A percentile compares a stretch with the other conserved stretches of the same genome.
Evolutionary conservation across 2,888 invertebrate species (phyloP).

Genomic region (Campoplex nolae): DNA sequence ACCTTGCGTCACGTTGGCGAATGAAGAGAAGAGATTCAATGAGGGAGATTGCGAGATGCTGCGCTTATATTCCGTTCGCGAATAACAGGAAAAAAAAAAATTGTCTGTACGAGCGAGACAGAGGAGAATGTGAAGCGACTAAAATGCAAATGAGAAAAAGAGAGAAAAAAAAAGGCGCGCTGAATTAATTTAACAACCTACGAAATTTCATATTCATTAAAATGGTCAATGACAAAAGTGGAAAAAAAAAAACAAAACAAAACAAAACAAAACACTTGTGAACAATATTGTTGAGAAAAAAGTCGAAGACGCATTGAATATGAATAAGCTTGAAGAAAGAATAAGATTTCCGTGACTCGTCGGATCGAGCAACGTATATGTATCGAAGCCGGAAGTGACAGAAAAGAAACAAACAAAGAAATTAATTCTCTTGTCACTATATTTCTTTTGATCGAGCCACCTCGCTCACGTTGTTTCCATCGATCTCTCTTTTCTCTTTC

Average conservation of each 20-base stretch:
- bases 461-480: slow-evolving; percentile 2
- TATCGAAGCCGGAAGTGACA: slow-evolving; percentile 58
- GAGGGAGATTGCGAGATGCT: slow-evolving; percentile 58
- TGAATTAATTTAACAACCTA: slow-evolving; percentile 24
- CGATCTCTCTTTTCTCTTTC: background rate
- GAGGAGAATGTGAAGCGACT: slow-evolving; percentile 35
- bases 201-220: slow-evolving; percentile 27
- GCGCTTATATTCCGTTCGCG: slow-evolving; percentile 35
- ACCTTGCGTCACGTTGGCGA: slow-evolving; percentile 69
- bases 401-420: slow-evolving; percentile 29
- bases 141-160: slow-evolving; percentile 7
- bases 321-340: slow-evolving; percentile 21
- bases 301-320: background rate
- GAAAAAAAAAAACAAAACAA: background rate
- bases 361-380: background rate
- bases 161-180: background rate
- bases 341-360: slow-evolving; percentile 43
- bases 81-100: slow-evolving; percentile 45
- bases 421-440: slow-evolving; percentile 26
- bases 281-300: background rate
- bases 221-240: background rate
- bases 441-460: slow-evolving; percentile 30
- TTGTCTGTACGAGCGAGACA: slow-evolving; percentile 18
- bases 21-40: slow-evolving; percentile 57
- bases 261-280: too few species aligned